A percentile compares a stretch with the other conserved stretches of the same genome.
Evolutionary conservation across 1,140 invertebrate species (phyloP).

Genomic region (Chironomus striatipennis): DNA sequence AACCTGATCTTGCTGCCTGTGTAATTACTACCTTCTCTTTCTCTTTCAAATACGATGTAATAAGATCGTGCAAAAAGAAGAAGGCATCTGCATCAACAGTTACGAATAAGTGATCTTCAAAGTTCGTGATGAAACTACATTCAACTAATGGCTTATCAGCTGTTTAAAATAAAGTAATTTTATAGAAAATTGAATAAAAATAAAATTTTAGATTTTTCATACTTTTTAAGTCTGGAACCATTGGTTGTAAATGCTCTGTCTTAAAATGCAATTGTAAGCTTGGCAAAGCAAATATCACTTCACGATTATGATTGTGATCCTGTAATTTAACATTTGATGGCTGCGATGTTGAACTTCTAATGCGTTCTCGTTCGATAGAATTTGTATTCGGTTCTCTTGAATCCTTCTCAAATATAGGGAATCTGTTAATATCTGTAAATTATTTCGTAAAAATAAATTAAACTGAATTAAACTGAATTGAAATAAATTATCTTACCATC

Average conservation of each 20-base stretch:
- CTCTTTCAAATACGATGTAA: constrained; percentile 90
- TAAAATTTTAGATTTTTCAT: constrained; percentile 28
- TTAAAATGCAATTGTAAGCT: constrained; percentile 86
- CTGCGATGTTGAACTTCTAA: constrained; percentile 34
- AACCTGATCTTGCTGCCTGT: constrained; percentile 35
- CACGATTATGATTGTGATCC: constrained; percentile 80
- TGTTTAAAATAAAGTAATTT: constrained; percentile 36
- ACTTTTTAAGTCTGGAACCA: constrained; percentile 63
- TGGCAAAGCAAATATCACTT: constrained; percentile 92
- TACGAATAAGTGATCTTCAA: constrained; percentile 97
- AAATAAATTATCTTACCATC: too few relatives aligned
- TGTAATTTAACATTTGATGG: constrained; percentile 50
- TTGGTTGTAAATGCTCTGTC: constrained; percentile 79
- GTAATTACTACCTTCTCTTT: constrained; percentile 72
- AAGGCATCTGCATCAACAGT: constrained; percentile 96
- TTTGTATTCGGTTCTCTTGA: constrained; percentile 40
- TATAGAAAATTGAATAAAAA: constrained; percentile 25
- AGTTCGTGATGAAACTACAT: constrained; percentile 96
- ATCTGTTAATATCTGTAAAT: constrained; percentile 71
- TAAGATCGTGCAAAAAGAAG: constrained; percentile 94
- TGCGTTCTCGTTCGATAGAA: constrained; percentile 42
- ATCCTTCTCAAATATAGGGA: constrained; percentile 74
- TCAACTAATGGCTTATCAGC: constrained; percentile 83
- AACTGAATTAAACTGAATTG: constrained; percentile 25
- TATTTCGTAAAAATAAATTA: constrained; percentile 24